These are phyloP conservation scores for Diabrotica undecimpunctata DNA, from an alignment of 1,140 invertebrate species.

Conservation along the genomic window DNA sequence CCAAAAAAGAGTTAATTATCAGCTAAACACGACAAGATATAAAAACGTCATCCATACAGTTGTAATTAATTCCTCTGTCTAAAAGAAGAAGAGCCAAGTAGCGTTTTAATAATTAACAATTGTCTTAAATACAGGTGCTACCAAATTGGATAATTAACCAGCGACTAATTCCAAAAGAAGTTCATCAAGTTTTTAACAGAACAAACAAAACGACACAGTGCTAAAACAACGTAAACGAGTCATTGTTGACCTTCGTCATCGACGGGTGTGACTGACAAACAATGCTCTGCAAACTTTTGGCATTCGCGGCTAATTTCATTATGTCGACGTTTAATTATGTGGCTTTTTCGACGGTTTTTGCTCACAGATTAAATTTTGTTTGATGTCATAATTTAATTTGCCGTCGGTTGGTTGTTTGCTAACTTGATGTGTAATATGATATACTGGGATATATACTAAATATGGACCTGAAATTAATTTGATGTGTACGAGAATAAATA, in stretches of 20 bases:
- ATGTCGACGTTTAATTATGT: conserved; percentile 16
- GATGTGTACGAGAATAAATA: too few species aligned
- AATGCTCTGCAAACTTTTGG: conserved; percentile 14
- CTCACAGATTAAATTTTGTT: conserved; percentile 19
- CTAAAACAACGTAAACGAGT: conserved; percentile 25
- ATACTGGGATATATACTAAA: conserved; percentile 3
- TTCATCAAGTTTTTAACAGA: neutral
- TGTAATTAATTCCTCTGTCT: too few species aligned
- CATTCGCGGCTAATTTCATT: conserved; percentile 17
- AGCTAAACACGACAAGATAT: too few species aligned
- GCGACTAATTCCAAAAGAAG: neutral
- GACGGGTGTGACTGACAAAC: conserved; percentile 31
- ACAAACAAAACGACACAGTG: neutral
- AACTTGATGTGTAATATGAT: conserved; percentile 9
- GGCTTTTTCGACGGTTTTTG: conserved; percentile 16
- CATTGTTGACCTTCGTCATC: conserved; percentile 25
- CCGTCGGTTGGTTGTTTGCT: conserved; percentile 10
- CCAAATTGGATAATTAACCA: too few species aligned
- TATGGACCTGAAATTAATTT: neutral
- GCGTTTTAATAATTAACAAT: too few species aligned
- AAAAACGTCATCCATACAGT: too few species aligned
- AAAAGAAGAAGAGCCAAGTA: too few species aligned
- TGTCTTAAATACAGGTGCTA: too few species aligned
- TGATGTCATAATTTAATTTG: conserved; percentile 18
- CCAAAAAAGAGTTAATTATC: too few species aligned